These are phyloP conservation scores for Zingel zingel DNA, from an alignment of 2,113 vertebrate genomes.

Conservation along the genomic window DNA sequence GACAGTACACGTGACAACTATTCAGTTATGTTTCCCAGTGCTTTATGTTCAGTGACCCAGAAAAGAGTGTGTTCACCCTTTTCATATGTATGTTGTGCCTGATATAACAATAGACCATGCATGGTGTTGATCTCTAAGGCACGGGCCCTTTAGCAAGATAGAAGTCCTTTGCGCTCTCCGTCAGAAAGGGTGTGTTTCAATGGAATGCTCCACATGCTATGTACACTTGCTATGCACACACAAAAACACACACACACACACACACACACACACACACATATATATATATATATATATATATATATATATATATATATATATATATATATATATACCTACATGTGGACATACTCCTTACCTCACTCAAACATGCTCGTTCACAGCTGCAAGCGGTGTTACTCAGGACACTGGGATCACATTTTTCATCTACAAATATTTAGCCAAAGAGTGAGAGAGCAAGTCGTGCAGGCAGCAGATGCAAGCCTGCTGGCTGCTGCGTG, in stretches of 20 bases:
- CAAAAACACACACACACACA: slow-evolving; percentile 31
- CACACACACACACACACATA: not conserved
- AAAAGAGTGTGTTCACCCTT: slow-evolving; percentile 4
- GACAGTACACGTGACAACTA: slow-evolving; percentile 26
- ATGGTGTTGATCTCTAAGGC: slow-evolving; percentile 10
- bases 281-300: no score
- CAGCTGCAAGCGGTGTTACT: slow-evolving; percentile 45
- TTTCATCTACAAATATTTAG: slow-evolving; percentile 73
- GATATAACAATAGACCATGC: slow-evolving; percentile 22
- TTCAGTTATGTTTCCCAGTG: slow-evolving; percentile 14
- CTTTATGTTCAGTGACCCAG: slow-evolving; percentile 6
- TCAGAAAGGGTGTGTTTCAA: slow-evolving; percentile 62
- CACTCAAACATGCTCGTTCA: slow-evolving; percentile 47
- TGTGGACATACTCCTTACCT: slow-evolving; percentile 40
- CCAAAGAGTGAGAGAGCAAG: slow-evolving; percentile 35
- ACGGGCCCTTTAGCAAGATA: slow-evolving; percentile 31
- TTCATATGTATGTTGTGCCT: slow-evolving; percentile 34
- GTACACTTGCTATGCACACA: not conserved
- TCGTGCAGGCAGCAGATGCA: slow-evolving; percentile 30
- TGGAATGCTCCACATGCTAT: slow-evolving; percentile 45
- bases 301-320: no score
- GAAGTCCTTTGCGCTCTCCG: slow-evolving; percentile 15
- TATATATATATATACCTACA: slow-evolving; percentile 3
- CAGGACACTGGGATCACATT: slow-evolving; percentile 51
- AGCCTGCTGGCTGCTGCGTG: slow-evolving; percentile 18